Base-by-base conservation (phyloP, 2,888 invertebrate genomes). In the Ectobius pallidus region DNA sequence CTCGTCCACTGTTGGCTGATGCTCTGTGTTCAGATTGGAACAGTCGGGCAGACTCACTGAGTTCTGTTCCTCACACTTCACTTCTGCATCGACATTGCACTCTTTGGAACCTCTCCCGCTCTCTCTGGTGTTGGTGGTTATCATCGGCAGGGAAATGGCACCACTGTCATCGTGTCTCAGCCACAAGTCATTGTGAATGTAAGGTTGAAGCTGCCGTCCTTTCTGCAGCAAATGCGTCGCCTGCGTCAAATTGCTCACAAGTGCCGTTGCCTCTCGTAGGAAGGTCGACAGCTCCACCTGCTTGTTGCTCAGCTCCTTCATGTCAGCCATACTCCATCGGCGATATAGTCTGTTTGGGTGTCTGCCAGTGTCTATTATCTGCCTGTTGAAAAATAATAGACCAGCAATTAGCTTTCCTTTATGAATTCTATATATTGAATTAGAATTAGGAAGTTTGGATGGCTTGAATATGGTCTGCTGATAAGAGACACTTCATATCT, bases 241-340 rank as follows among this genome's bases (percentile, higher is more conserved):
- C 14, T 65, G 65, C 25, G 44, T 65, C 1, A 65, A 44, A 39
- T 25, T 65, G 11, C 39, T 20, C 20, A 65, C 30, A 7, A 65
- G n/a, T 16, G 65, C 44, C 16, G 27, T 65, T 11, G 65, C 65
- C n/a, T 65, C 65, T 1, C 30, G 22, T 25, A 65, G 30, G 30
- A 65, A 65, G 9, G 27, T 46, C 27, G 65, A 42, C 3, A 65
- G 25, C 46, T 65, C 46, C 14, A 27, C 25, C 27, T 65, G 20
- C 7, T 34, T 65, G 2, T 7, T 27, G 2, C 25, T 27, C 1
- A 65, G n/a, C n/a, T 65, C 46, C 18, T 65, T 46, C 25, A 46
- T 39, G 42, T 46, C 65, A 9, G 27, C n/a, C 30, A 46, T 14
- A 18, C 65, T 65, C 65, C 65, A 65, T 22, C 65, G 44, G 16